A percentile compares a stretch with the other conserved stretches of the same genome.
Conservation (phyloP, 2,888 invertebrate genomes). For the Acronicta alni region DNA sequence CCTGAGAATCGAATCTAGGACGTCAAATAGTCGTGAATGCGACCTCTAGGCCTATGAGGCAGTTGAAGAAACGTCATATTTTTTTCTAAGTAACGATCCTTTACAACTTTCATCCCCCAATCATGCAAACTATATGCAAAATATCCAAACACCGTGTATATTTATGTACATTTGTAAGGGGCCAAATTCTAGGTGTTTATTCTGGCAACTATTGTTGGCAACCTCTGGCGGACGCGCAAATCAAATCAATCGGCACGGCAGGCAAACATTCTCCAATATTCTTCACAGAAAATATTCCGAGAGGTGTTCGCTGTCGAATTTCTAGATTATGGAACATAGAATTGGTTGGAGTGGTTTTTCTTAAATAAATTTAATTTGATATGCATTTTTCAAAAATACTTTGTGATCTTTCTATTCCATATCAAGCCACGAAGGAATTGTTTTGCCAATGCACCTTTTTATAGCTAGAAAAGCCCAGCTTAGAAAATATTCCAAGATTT, state of each 20-base stretch:
- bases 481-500: too few relatives aligned
- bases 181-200: slow-evolving; percentile 58
- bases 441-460: too few relatives aligned
- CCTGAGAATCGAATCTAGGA: too few relatives aligned
- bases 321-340: slow-evolving; percentile 53
- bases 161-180: slow-evolving; percentile 50
- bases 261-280: slow-evolving; percentile 78
- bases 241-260: slow-evolving; percentile 75
- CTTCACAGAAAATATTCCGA: slow-evolving; percentile 69
- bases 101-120: not conserved
- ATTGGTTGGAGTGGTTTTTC: slow-evolving; percentile 26
- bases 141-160: slow-evolving; percentile 19
- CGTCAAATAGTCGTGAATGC: too few relatives aligned
- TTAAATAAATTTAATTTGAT: not conserved
- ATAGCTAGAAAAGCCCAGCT: too few relatives aligned
- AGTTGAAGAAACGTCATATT: too few relatives aligned
- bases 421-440: too few relatives aligned
- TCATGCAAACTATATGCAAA: slow-evolving; percentile 32
- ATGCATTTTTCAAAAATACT: too few relatives aligned
- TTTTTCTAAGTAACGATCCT: too few relatives aligned
- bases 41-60: too few relatives aligned
- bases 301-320: slow-evolving; percentile 52
- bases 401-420: not conserved
- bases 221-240: slow-evolving; percentile 66
- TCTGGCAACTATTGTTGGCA: slow-evolving; percentile 57